Conservation (phyloP, 2,113 vertebrate genomes). For the Amazona vittata region DNA sequence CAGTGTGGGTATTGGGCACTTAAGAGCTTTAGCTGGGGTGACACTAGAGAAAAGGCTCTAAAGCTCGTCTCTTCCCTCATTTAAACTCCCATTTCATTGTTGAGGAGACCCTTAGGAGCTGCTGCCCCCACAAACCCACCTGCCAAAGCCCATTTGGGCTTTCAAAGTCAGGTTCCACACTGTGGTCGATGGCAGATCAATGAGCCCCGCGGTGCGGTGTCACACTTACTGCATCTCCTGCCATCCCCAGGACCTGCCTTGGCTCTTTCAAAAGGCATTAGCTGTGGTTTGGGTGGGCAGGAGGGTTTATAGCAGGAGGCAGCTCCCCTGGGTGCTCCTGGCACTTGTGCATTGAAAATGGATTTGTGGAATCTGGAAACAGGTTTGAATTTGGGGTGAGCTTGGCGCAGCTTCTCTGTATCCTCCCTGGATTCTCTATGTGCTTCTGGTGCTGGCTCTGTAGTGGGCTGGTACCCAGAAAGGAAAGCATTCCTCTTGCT, state of each 20-base stretch:
- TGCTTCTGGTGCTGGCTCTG: accelerated
- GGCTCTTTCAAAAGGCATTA: neutral
- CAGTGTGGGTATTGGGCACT: accelerated
- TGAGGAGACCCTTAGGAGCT: neutral
- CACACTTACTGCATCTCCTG: neutral
- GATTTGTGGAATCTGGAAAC: neutral
- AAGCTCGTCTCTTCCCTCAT: accelerated
- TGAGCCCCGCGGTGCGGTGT: neutral
- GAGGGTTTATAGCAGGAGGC: neutral
- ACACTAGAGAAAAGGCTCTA: neutral
- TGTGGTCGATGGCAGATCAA: neutral
- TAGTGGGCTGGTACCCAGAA: neutral
- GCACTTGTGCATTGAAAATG: accelerated
- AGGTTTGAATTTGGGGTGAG: accelerated
- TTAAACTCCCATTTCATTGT: neutral
- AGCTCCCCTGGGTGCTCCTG: accelerated
- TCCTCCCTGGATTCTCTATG: neutral
- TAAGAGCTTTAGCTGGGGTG: neutral
- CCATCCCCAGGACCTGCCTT: neutral
- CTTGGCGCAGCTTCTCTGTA: accelerated
- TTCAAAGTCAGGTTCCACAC: accelerated
- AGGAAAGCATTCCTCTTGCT: neutral
- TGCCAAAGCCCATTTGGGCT: neutral
- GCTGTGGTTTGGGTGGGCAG: accelerated
- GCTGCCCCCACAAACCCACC: neutral